Evolutionary conservation across 2,888 invertebrate species (phyloP), one percentile per base, ranked within the genome.

Genomic region (Uloborus plumipes): DNA sequence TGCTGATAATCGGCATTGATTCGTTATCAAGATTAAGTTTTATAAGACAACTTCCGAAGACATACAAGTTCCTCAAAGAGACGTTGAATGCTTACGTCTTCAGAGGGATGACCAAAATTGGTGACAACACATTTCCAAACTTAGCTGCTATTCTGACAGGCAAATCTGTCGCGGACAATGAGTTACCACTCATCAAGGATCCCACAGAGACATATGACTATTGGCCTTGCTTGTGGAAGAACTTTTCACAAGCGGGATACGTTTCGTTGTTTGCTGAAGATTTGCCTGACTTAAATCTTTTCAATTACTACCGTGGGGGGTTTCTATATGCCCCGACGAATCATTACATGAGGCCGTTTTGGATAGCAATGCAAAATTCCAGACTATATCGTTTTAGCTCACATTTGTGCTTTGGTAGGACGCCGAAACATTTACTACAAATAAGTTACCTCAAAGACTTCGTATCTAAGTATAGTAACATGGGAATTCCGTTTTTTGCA

Each of bases 121-220:
- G 93, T 4, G 97, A 97, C 89, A 98, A 97, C 88, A 97, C 97
- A 0, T 97, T 94, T 88, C 96, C 96, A 0, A 98, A 98, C 89
- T 88, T 98, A 82, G 92, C 94, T 13, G 94, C 97, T 0, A 91
- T 95, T 84, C 89, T 97, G 20, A 92, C 93, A 0, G 97, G 97
- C 0, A 84, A 84, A 58, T 70, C 64, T 20, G 74, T 76, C 13
- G 39, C 59, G 11, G 65, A 65, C 9, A 59, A 70, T 20, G 77
- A 74, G 39, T 76, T 84, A 7, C 84, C 83, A 15, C 53, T 73
- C 20, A 61, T 72, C 14, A 74, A 58, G 18, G 90, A 90, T 16
- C 87, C 89, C 0, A 89, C 89, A 0, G 70, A 51, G 47, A 91
- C 91, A 22, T 95, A 94, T 88, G 97, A 97, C 88, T 90, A 91